These are phyloP conservation scores for Ianthella basta DNA, from an alignment of 37 sponge, comb jelly and placozoan species.

Conservation along the genomic window DNA sequence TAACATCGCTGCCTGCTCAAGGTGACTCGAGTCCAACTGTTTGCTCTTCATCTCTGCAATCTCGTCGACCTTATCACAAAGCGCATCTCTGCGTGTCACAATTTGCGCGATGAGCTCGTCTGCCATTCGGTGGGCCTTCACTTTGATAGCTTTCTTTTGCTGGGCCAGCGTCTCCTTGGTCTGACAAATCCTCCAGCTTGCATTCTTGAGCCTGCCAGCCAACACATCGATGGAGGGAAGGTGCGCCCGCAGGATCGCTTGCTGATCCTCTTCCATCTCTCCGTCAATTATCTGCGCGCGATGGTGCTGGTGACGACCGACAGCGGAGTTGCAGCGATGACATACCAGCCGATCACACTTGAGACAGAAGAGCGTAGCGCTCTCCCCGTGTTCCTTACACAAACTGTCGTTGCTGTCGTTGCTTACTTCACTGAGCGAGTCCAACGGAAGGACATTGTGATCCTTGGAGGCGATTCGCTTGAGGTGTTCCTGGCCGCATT, in stretches of 20 bases:
- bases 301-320: conserved; percentile 13
- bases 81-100: conserved; percentile 7
- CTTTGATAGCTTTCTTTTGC: neutral
- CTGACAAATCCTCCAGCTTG: neutral
- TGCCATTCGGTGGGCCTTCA: neutral
- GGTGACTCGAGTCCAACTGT: neutral
- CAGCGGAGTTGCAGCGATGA: neutral
- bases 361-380: conserved; percentile 4
- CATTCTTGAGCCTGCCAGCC: neutral
- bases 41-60: neutral
- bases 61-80: conserved; percentile 15
- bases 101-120: conserved; percentile 5
- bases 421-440: neutral
- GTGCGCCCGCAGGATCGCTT: neutral
- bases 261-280: neutral
- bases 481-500: conserved; percentile 8
- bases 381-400: neutral
- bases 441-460: neutral
- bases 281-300: neutral
- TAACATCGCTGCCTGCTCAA: neutral
- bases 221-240: neutral
- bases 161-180: neutral
- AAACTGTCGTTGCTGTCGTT: neutral
- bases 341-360: conserved; percentile 12
- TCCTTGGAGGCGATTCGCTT: neutral